Evolutionary conservation across 1,140 invertebrate genomes (phyloP).

Genomic region (Trichonephila inaurata): DNA sequence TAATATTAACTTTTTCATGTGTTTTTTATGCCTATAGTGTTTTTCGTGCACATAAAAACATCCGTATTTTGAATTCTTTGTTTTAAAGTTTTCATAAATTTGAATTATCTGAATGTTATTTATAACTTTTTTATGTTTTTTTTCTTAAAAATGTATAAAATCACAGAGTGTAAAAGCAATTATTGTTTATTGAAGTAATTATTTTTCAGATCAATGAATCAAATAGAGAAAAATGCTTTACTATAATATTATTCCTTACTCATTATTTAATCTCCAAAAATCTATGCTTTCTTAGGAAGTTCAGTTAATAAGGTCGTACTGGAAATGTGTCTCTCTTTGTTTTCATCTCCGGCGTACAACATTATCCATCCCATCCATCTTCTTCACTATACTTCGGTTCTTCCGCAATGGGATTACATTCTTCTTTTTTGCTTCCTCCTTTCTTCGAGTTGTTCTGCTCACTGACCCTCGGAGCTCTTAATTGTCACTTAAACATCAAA

Average conservation of each 20-base stretch:
- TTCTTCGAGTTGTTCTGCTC: background rate
- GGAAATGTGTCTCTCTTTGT: background rate
- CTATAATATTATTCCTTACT: background rate
- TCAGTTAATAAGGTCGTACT: background rate
- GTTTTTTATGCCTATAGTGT: too few relatives aligned
- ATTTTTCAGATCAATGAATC: too few relatives aligned
- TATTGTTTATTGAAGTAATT: too few relatives aligned
- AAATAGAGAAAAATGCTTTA: background rate
- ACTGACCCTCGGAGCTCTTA: background rate
- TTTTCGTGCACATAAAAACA: too few relatives aligned
- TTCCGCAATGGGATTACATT: background rate
- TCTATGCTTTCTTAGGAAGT: background rate
- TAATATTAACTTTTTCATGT: too few relatives aligned
- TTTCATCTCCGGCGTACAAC: background rate
- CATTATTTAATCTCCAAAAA: background rate
- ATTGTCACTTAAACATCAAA: constrained; percentile 34
- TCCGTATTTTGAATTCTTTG: too few relatives aligned
- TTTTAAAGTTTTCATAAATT: too few relatives aligned
- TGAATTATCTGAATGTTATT: too few relatives aligned
- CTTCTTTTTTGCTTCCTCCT: background rate
- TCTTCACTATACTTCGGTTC: background rate
- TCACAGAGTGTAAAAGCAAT: too few relatives aligned
- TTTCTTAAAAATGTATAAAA: too few relatives aligned
- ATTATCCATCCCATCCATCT: background rate
- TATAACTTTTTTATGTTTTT: too few relatives aligned